These are phyloP conservation scores for Drosophila mimica DNA, from an alignment of 2,888 invertebrate genomes.

Conservation along the genomic window DNA sequence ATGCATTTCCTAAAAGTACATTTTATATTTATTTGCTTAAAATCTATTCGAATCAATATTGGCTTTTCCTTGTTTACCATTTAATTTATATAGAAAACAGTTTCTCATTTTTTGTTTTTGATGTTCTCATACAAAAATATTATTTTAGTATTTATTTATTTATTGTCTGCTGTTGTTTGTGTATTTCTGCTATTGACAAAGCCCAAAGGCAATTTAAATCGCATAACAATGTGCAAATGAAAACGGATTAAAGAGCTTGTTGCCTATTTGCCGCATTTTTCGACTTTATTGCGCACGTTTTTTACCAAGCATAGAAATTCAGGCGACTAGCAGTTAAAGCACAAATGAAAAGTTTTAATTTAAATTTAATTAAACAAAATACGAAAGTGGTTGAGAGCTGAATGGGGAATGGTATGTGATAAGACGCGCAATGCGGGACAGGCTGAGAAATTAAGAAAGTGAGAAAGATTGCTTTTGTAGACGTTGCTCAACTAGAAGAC, in stretches of 20 bases:
- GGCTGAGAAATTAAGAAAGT: constrained; percentile 6
- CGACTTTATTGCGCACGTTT: constrained; percentile 21
- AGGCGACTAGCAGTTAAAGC: constrained; percentile 1
- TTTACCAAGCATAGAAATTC: not conserved
- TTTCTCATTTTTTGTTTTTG: not conserved
- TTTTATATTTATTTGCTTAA: not conserved
- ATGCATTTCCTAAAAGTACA: not conserved
- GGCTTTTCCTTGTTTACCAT: constrained; percentile 17
- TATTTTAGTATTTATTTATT: constrained; percentile 13
- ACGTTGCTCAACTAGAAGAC: no score
- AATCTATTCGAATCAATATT: constrained; percentile 10
- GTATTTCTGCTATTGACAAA: not conserved
- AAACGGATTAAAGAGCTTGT: constrained; percentile 23
- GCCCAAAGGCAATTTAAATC: constrained; percentile 17
- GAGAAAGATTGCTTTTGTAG: not conserved
- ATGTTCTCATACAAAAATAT: not conserved
- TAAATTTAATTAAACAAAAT: constrained; percentile 64
- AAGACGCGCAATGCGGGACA: constrained; percentile 13
- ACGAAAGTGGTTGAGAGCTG: constrained; percentile 7
- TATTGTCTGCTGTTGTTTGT: constrained; percentile 3
- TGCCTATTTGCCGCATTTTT: constrained; percentile 23
- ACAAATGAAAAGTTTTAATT: constrained; percentile 48
- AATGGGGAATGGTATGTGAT: not conserved
- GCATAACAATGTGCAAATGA: constrained; percentile 5
- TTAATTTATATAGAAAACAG: constrained; percentile 3